A percentile compares a stretch with the other conserved stretches of the same genome.
Evolutionary conservation across 2,797 vertebrate genomes (phyloP).

Genomic region (Gambusia yucatana): DNA sequence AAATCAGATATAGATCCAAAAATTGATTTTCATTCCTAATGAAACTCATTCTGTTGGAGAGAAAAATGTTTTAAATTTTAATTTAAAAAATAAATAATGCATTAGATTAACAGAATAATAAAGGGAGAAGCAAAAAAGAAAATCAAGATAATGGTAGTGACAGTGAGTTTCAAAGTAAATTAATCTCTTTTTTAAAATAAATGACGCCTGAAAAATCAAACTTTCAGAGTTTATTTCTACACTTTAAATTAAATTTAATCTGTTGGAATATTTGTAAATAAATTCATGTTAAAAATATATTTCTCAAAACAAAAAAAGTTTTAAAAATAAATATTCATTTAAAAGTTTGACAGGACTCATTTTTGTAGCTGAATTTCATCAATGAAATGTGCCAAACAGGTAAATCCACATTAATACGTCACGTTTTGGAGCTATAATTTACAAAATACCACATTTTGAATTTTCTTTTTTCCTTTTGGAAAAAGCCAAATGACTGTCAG

Average conservation of each 20-base stretch:
- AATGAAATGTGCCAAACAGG: no score
- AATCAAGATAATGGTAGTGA: not conserved
- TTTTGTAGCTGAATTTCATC: no score
- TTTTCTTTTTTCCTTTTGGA: not conserved
- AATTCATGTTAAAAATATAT: not conserved
- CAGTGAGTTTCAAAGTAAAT: not conserved
- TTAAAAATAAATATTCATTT: not conserved
- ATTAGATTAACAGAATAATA: not conserved
- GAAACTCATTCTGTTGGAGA: not conserved
- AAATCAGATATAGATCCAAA: not conserved
- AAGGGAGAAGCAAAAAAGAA: not conserved
- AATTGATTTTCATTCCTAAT: not conserved
- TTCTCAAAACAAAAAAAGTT: not conserved
- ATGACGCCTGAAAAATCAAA: not conserved
- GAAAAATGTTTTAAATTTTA: not conserved
- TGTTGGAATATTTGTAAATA: not conserved
- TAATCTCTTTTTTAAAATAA: not conserved
- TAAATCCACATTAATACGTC: not conserved
- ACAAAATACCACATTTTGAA: not conserved
- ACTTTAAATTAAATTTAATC: not conserved
- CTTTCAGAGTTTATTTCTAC: not conserved
- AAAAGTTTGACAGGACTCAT: not conserved
- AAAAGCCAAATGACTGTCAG: not conserved
- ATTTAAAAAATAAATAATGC: no score
- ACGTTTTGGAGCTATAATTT: not conserved